Evolutionary conservation across 2,797 vertebrate species (phyloP).

Genomic region (Garrulus glandarius): DNA sequence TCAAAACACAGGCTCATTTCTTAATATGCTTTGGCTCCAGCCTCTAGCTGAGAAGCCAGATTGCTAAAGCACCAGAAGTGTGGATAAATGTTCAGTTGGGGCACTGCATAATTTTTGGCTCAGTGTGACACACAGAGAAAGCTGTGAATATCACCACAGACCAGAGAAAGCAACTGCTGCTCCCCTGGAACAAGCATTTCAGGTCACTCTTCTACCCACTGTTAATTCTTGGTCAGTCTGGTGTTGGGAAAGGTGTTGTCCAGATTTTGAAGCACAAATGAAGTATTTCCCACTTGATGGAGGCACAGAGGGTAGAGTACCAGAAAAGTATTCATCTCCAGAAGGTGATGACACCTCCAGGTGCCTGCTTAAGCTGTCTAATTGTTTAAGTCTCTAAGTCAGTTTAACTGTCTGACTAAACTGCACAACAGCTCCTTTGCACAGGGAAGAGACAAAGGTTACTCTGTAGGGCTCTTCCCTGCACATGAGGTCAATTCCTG

Average conservation of each 20-base stretch:
- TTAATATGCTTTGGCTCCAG: neutral
- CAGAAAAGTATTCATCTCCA: neutral
- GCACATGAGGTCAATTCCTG: neutral
- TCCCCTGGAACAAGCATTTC: neutral
- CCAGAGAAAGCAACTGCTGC: neutral
- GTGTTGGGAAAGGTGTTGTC: neutral
- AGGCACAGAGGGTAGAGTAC: neutral
- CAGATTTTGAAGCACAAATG: neutral
- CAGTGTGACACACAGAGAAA: neutral
- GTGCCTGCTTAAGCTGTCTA: neutral
- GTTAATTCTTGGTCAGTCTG: neutral
- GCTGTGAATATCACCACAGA: neutral
- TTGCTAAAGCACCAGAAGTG: neutral
- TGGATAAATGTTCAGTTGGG: neutral
- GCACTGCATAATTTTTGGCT: neutral
- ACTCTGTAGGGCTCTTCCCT: neutral
- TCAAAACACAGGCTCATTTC: neutral
- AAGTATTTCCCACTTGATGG: neutral
- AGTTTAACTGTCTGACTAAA: neutral
- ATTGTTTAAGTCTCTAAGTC: neutral
- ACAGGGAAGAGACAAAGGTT: neutral
- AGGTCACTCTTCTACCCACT: neutral
- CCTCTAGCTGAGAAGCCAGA: slow-evolving; percentile 23
- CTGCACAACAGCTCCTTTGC: neutral
- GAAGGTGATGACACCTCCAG: neutral